Conservation (phyloP, 2,888 invertebrate species). For the Exephanes ischioxanthus region DNA sequence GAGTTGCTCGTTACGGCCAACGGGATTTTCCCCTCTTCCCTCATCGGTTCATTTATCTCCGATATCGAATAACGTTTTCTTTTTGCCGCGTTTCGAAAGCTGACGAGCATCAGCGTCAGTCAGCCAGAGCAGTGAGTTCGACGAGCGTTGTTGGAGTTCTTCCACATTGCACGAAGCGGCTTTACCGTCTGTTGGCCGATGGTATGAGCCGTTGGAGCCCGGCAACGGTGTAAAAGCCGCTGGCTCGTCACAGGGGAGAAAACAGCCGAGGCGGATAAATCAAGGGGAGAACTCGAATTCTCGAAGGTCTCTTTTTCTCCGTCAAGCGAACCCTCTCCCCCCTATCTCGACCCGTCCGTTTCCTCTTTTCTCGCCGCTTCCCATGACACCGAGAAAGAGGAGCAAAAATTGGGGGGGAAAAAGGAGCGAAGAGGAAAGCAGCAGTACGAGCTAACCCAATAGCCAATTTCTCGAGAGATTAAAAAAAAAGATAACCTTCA, state of each 20-base stretch:
- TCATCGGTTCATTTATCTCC: constrained; percentile 1
- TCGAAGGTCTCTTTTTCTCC: constrained; percentile 65
- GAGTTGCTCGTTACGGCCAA: constrained; percentile 4
- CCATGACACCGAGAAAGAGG: constrained; percentile 31
- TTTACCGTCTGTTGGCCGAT: constrained; percentile 20
- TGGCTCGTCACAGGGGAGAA: constrained; percentile 39
- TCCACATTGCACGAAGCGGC: constrained; percentile 31
- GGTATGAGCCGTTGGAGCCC: not conserved
- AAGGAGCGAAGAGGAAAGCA: constrained; percentile 13
- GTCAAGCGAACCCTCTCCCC: constrained; percentile 23
- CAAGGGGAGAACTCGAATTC: constrained; percentile 62
- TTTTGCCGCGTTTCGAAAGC: constrained; percentile 6
- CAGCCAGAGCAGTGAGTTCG: constrained; percentile 5
- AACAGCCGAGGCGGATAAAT: constrained; percentile 60
- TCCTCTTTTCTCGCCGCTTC: constrained; percentile 35
- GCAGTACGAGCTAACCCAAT: constrained; percentile 30
- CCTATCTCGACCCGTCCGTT: constrained; percentile 43
- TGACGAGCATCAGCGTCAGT: constrained; percentile 16
- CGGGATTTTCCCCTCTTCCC: not conserved
- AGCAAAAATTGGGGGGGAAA: constrained; percentile 16
- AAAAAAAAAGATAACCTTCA: constrained; percentile 44
- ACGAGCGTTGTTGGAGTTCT: constrained; percentile 3
- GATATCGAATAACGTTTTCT: constrained; percentile 44
- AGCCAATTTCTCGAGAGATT: constrained; percentile 17
- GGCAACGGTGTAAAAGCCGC: constrained; percentile 29